Base-by-base conservation (phyloP, 2,113 vertebrate species). In the Myxocyprinus asiaticus region DNA sequence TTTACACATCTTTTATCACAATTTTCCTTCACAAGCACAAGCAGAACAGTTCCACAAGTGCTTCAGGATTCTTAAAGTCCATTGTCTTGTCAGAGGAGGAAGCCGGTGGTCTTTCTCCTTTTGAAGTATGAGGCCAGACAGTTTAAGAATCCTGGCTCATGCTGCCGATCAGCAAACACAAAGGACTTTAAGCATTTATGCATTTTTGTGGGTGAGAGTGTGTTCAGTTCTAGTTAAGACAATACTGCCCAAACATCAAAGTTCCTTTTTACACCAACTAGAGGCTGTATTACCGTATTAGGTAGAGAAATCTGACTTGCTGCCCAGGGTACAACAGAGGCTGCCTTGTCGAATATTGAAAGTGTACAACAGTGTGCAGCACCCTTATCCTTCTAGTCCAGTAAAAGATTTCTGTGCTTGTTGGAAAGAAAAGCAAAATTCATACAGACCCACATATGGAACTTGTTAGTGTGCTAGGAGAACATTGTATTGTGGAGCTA, bases 271-370 rank as follows among this genome's bases (percentile, higher is more conserved):
- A 85, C 58, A 81, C 76, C 59, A 70, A 67, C 69, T 66, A 77
- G 80, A 71, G 72, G 78, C 77, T 79, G 76, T 80, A 78, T 84
- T 81, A 81, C 61, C n/a, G 85, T 69, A 85, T 86, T 86, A 87
- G 86, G 81, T 85, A 68, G 79, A 69, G 71, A 69, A 56, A 61
- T 48, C 88, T 95, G 94, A 94, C 93, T 44, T 66, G 51, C 65
- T 92, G 93, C 94, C 94, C 93, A 92, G 92, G 93, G 90, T 91
- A 88, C 91, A 94, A 95, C 94, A 95, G 94, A 94, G 92, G 92
- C 88, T 88, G 92, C 92, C 92, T 95, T 95, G 94, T 95, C 92
- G 92, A 95, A 94, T 92, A 92, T 90, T 94, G 94, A 94, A 93
- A 90, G 92, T 95, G 92, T 92, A 90, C 92, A 33, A 33, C 22